Base-by-base conservation (phyloP, 1,140 invertebrate genomes). In the Hylaeus volcanicus region DNA sequence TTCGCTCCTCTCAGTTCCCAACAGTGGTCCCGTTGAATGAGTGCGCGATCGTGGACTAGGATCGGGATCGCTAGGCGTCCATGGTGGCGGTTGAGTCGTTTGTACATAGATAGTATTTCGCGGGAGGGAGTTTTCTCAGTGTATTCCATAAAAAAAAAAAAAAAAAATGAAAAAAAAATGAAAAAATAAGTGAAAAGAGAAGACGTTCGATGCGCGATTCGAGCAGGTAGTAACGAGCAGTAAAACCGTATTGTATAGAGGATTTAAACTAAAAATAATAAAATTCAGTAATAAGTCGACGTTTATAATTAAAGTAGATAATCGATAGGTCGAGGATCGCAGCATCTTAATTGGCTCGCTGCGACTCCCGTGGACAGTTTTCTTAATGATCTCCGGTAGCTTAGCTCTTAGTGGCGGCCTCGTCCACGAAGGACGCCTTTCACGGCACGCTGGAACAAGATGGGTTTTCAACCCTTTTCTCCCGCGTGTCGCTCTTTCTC, bases 371-470 rank as follows among this genome's bases (percentile, higher is more conserved):
- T 92, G 90, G 90, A 93, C 92, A 93, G 92, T 93, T 93, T 93
- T 93, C 93, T 26, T 91, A 93, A 93, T 93, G 93, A 93, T 93
- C 93, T 93, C 93, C 91, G 92, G 91, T 93, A 93, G 92, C 90
- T 93, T 93, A 93, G 92, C 92, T 93, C 88, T 92, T 93, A 93
- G 92, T 91, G 89, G 81, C 88, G 86, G 84, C 86, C 89, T 92
- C 89, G 82, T 91, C 78, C 87, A 83, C 66, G 85, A 82, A 85
- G 88, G 90, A 91, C 88, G 86, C 75, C 83, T 88, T 89, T 89
- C 80, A 78, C 86, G 88, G 79, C 88, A 86, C 86, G 87, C 88
- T 87, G 88, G 86, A 83, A 11, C 1, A 5, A 90, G 75, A 89
- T 89, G 89, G 83, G 81, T 79, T 60, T 82, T 12, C 5, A 37